These are phyloP conservation scores for Pelmatolapia mariae DNA, from an alignment of 2,113 vertebrate species.

Conservation along the genomic window DNA sequence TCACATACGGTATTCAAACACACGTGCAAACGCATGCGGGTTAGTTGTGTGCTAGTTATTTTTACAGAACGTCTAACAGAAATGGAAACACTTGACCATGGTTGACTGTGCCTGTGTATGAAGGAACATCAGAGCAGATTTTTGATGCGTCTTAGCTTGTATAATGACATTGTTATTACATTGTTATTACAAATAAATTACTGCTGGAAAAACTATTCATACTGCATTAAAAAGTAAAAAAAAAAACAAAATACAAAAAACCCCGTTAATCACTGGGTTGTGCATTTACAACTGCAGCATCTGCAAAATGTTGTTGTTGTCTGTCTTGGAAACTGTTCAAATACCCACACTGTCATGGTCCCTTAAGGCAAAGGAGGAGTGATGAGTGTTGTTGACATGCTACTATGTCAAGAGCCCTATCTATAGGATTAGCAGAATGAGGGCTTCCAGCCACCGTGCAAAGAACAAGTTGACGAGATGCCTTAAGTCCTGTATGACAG, in stretches of 20 bases:
- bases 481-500: background rate
- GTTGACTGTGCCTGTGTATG: background rate
- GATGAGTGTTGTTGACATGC: constrained; percentile 8
- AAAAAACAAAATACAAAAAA: background rate
- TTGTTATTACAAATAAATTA: background rate
- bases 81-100: background rate
- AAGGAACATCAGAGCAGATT: background rate
- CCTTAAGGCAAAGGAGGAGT: background rate
- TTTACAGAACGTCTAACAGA: background rate
- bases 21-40: background rate
- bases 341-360: background rate
- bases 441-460: background rate
- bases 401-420: background rate
- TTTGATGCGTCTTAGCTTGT: background rate
- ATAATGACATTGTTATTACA: background rate
- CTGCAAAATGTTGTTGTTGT: background rate
- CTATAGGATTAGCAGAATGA: background rate
- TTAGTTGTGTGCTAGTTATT: background rate
- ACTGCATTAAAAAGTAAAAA: background rate
- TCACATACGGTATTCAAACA: background rate
- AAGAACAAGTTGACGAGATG: background rate
- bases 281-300: background rate
- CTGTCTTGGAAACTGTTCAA: background rate
- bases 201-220: background rate
- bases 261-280: fast-evolving